Percentiles rank a stretch among this genome's conserved stretches.
phyloP scores from a whole-genome alignment of 2,888 invertebrate genomes.

The Poecilobothrus nobilitatus region DNA sequence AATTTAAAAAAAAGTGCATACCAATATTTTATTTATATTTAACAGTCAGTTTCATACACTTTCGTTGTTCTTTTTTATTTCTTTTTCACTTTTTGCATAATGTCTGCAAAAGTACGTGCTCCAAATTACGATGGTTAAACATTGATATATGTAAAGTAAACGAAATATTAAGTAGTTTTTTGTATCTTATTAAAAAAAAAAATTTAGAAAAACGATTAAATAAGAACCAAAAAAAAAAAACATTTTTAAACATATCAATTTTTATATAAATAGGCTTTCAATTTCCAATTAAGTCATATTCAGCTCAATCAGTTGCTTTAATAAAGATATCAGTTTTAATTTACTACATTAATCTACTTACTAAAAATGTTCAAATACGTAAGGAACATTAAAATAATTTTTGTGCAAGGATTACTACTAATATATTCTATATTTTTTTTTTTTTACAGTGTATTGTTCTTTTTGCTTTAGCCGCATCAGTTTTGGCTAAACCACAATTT shows the following conservation, averaged over 20 bases:
- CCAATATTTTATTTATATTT: too few species aligned
- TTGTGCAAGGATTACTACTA: background rate
- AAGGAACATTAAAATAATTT: background rate
- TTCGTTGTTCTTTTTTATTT: background rate
- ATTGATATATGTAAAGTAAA: background rate
- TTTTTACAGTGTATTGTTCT: constrained; percentile 20
- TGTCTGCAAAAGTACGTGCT: background rate
- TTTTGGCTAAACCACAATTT: constrained; percentile 24
- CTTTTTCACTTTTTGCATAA: background rate
- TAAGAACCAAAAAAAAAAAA: background rate
- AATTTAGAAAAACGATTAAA: background rate
- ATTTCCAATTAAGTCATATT: background rate
- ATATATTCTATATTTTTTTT: background rate
- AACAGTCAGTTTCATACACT: too few species aligned
- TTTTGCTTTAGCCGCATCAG: constrained; percentile 23
- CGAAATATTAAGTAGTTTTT: background rate
- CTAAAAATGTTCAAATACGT: constrained; percentile 11
- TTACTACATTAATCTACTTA: background rate
- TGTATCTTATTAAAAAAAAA: background rate
- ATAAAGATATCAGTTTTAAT: background rate
- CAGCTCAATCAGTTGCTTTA: background rate
- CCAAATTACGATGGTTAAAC: background rate
- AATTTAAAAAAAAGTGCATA: too few species aligned
- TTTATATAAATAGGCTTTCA: background rate
- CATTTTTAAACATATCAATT: background rate